Base-by-base conservation (phyloP, 2,113 vertebrate species). In the Sebastes schlegelii region DNA sequence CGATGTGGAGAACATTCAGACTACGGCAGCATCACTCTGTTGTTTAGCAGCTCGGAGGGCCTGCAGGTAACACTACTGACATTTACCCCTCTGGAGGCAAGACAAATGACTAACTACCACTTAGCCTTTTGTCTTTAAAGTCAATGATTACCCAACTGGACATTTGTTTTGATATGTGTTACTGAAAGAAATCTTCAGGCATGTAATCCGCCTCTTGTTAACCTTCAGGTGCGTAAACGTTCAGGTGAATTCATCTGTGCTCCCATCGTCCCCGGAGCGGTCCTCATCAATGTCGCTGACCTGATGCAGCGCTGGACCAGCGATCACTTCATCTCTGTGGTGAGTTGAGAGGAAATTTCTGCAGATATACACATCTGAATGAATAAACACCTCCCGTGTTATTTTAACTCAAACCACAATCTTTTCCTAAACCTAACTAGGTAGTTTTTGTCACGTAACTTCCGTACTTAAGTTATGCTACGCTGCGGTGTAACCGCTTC, bases 301-400 rank as follows among this genome's bases (percentile, higher is more conserved):
- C n/a, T 96, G 75, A 93, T 96, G 95, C 95, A 96, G 91, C 89
- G 95, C 54, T 96, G 95, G 96, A 96, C 95, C 42, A 88, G 84
- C 9, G 93, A 96, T 16, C 14, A 34, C 17, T 93, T 95, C 9
- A 23, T 95, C 40, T 96, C 96, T 23, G 92, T 85, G 75, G 96
- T 96, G 86, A 93, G 93, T 84, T n/a, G 12, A 45, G 16, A 26
- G 3, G 8, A 19, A 26, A 49, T 49, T 49, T 13, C 0, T 46
- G 0, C 49, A 77, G 17, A 51, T 26, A 43, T 46, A 26, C 9
- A 34, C 51, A 67, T 48, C 21, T 23, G n/a, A 16, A 62, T 17
- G 16, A 34, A 34, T 34, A 34, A 34, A 34, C 3, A 34, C 26
- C 26, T 34, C 26, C 26, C 26, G 26, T 34, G 26, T 34, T 34